Evolutionary conservation across 1,140 invertebrate species (phyloP), one percentile per base, ranked within the genome.

Genomic region (Anastrepha obliqua): DNA sequence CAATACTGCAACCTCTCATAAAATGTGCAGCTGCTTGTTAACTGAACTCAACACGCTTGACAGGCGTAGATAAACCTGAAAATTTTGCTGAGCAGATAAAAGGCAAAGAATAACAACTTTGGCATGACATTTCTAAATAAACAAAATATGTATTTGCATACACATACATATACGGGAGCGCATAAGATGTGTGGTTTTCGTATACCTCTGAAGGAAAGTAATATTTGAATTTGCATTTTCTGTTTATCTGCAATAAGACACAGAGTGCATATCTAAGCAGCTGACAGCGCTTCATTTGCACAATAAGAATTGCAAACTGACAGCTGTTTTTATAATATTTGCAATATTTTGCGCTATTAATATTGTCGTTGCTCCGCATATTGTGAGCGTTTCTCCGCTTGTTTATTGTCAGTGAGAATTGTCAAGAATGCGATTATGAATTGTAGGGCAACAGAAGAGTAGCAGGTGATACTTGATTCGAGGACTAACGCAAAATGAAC

Each of bases 41-140:
- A 85, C 11, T 7, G 39, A 74, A 74, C 42, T 74, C 42, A 74
- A 47, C 67, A 74, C 67, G 29, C 42, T n/a, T 47, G 67, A 74
- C 67, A 44, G 42, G 39, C 42, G 42, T 11, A 74, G 67, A 74
- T 74, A 74, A 74, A 74, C 42, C 67, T 47, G 42, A 17, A 74
- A 47, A 74, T 42, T 74, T 74, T 74, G 67, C 67, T 74, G 67
- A 44, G 67, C 67, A n/a, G 67, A 74, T 74, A 74, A 74, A 74
- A 74, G 7, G 4, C 67, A 13, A 44, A 74, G 42, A 74, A 74
- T 74, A 74, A 74, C 67, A 74, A 74, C 67, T 47, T 42, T 6
- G 5, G 11, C 6, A 74, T 47, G 67, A 47, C 67, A 44, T 44
- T 74, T 74, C 44, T 74, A 47, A 74, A 74, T n/a, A 74, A 47